phyloP scores from a whole-genome alignment of 2,113 vertebrate genomes.

The Catharus minimus region DNA sequence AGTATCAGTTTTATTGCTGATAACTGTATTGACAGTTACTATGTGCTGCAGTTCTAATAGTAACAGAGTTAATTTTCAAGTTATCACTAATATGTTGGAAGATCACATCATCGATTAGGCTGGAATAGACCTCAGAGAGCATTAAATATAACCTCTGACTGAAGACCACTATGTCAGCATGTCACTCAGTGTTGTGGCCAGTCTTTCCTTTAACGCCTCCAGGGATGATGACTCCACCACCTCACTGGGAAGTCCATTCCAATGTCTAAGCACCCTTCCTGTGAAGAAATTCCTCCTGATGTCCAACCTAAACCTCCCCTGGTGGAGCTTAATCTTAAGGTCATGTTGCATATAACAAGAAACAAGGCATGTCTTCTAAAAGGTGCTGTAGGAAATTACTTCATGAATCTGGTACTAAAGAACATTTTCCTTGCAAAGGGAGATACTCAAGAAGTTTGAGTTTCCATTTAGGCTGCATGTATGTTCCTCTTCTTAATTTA shows the following conservation, averaged over 20 bases:
- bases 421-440: not conserved
- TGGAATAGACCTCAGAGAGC: not conserved
- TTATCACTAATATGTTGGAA: not conserved
- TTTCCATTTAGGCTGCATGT: not conserved
- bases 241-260: not conserved
- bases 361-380: not conserved
- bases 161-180: not conserved
- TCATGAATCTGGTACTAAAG: not conserved
- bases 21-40: not conserved
- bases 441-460: not conserved
- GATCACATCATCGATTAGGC: not conserved
- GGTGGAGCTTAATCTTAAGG: not conserved
- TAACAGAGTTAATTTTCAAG: not conserved
- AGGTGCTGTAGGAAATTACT: not conserved
- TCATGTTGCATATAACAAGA: not conserved
- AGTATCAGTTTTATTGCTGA: not conserved
- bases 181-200: not conserved
- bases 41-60: accelerated
- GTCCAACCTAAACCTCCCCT: not conserved
- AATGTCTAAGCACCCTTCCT: not conserved
- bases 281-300: not conserved
- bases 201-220: not conserved
- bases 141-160: not conserved
- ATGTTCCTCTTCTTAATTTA: not conserved
- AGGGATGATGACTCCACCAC: not conserved